Evolutionary conservation across 2,888 invertebrate species (phyloP).

Genomic region (Spisula subtruncata): DNA sequence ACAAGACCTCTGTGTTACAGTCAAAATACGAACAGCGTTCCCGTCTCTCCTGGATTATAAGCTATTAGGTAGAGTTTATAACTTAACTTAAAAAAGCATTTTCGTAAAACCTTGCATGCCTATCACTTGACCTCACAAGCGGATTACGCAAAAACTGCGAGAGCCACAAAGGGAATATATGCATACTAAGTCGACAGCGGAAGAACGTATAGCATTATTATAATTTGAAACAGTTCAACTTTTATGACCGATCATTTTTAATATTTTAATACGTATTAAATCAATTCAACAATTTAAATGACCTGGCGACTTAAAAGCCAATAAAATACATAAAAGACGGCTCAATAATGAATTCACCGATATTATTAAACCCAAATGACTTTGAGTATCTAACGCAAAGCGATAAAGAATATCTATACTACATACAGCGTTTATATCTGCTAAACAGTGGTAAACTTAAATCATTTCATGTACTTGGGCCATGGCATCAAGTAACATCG

Average conservation of each 20-base stretch:
- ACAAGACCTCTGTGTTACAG: not conserved
- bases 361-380: constrained; percentile 68
- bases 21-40: not conserved
- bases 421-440: constrained; percentile 66
- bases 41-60: not conserved
- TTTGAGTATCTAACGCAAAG: constrained; percentile 73
- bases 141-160: constrained; percentile 15
- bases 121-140: not conserved
- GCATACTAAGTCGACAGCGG: not conserved
- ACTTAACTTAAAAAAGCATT: not conserved
- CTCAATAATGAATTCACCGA: constrained; percentile 66
- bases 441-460: constrained; percentile 74
- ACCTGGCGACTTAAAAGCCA: constrained; percentile 39
- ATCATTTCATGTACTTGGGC: constrained; percentile 75
- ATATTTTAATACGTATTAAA: constrained; percentile 33
- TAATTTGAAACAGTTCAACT: not conserved
- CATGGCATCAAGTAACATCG: constrained; percentile 76
- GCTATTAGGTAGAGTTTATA: not conserved
- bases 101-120: not conserved
- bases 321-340: constrained; percentile 57
- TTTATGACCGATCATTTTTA: not conserved
- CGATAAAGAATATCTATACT: constrained; percentile 68
- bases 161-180: not conserved
- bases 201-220: not conserved
- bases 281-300: constrained; percentile 49